Conservation (phyloP, 2,113 vertebrate genomes). For the Marcusenius ussheri region DNA sequence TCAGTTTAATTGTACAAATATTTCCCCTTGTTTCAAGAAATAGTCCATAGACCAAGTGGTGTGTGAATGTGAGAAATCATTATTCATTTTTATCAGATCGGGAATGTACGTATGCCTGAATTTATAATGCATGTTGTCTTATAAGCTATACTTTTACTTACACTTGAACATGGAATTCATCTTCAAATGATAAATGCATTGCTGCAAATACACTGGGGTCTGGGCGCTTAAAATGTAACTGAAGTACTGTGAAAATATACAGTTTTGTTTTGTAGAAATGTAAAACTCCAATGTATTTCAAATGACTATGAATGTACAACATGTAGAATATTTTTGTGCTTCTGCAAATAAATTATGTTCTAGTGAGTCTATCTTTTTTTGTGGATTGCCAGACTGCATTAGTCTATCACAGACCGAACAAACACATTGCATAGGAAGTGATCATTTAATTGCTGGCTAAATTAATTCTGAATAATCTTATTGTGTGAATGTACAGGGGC, state of each 20-base stretch:
- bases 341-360: slow-evolving; percentile 59
- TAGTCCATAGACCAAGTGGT: not conserved
- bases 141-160: not conserved
- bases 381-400: not conserved
- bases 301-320: not conserved
- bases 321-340: slow-evolving; percentile 35
- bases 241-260: not conserved
- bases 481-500: not conserved
- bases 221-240: not conserved
- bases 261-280: not conserved
- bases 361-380: slow-evolving; percentile 33
- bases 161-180: not conserved
- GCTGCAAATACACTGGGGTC: not conserved
- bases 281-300: not conserved
- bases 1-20: not conserved
- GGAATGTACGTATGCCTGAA: not conserved
- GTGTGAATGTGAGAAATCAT: not conserved
- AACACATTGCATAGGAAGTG: not conserved
- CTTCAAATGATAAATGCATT: not conserved
- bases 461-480: not conserved
- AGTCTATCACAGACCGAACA: not conserved
- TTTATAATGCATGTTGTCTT: not conserved
- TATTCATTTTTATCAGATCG: not conserved
- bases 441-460: not conserved
- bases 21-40: not conserved